A percentile compares a stretch with the other conserved stretches of the same genome.
These are phyloP conservation scores for Albula goreensis DNA, from an alignment of 2,113 vertebrate species.

Conservation along the genomic window DNA sequence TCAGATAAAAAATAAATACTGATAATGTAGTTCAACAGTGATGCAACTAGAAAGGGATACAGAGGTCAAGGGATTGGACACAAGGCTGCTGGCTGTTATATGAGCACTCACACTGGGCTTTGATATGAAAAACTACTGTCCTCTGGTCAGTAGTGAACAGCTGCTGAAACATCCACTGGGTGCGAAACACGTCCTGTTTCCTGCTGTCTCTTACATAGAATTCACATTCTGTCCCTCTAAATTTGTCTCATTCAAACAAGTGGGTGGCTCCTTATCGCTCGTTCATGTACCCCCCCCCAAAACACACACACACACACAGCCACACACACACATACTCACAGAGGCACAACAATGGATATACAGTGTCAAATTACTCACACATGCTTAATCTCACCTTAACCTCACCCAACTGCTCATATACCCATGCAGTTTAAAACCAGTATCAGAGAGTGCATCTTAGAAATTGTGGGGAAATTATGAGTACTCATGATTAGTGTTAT, in stretches of 20 bases:
- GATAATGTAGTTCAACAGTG: neutral
- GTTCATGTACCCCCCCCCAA: too few species aligned
- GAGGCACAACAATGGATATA: too few species aligned
- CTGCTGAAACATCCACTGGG: neutral
- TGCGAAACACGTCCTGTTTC: neutral
- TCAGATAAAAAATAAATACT: neutral
- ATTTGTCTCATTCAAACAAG: neutral
- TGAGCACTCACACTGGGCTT: neutral
- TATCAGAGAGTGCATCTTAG: too few species aligned
- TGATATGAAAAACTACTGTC: neutral
- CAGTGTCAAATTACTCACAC: neutral
- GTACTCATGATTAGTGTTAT: neutral
- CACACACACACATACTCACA: too few species aligned
- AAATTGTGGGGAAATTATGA: neutral
- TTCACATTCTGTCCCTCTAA: neutral
- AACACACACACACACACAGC: too few species aligned
- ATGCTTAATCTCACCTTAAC: neutral
- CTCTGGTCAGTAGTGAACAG: neutral
- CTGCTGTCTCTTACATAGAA: neutral
- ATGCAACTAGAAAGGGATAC: neutral
- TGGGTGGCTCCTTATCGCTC: too few species aligned
- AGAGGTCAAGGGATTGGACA: neutral
- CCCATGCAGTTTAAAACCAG: neutral
- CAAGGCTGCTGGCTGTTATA: neutral
- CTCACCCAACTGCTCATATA: neutral